Base-by-base conservation (phyloP, 2,797 vertebrate species). In the Apogon hyalosoma region DNA sequence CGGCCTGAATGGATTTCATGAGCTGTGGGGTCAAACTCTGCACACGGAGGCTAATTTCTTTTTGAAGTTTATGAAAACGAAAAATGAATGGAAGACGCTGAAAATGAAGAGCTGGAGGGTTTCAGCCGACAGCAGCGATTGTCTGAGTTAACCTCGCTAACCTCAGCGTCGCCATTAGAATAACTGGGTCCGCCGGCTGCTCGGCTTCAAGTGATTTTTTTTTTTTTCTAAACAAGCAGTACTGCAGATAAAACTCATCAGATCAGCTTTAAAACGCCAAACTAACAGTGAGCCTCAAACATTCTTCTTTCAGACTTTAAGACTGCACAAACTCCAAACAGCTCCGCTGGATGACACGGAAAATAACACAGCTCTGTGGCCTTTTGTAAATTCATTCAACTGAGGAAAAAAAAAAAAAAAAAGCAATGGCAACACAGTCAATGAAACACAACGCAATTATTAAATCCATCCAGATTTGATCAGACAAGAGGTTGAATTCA, bases 71-170 rank as follows among this genome's bases (percentile, higher is more conserved):
- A 39, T 2, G 19, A 56, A 19, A 54, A 1, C 36, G 36, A 31
- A 7, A 57, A 60, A 55, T 12, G 14, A 18, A 72, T 55, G 63
- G 41, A 79, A 83, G 74, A 80, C 73, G 18, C 11, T 58, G 3
- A 73, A 73, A 70, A 69, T 53, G 7, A 63, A 55, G 14, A 71
- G 63, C 58, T 7, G 8, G 40, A 49, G 50, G 58, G 66, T 52
- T 85, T 70, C 65, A 48, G 53, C 60, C 40, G 63, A 79, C 75
- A 72, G 57, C 56, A 79, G 73, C 18, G 55, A 40, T 76, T 61
- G 24, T 84, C 55, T 16, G 42, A 74, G 58, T 69, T 57, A 41
- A 78, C 45, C 61, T 75, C 57, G 28, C 10, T 5, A 7, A 52
- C 66, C 18, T 67, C 53, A 56, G 60, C 54, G 7, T 52, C 19